These are phyloP conservation scores for Nothobranchius furzeri DNA, from an alignment of 2,113 vertebrate species.

Conservation along the genomic window DNA sequence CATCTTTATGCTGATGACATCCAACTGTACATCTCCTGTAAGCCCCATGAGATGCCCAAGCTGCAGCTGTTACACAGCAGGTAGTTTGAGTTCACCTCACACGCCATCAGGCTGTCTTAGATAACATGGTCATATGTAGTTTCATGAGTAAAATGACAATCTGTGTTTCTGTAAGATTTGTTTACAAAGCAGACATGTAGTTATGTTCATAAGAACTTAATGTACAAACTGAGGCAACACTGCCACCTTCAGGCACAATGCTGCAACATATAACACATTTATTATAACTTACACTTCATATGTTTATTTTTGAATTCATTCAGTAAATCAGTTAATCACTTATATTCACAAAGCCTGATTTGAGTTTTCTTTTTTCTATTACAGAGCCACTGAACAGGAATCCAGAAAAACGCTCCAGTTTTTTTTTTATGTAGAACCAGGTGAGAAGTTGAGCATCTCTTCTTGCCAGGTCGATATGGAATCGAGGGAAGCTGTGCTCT, in stretches of 20 bases:
- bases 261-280: neutral
- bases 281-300: neutral
- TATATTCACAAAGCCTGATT: too few relatives aligned
- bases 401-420: too few relatives aligned
- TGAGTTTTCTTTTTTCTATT: too few relatives aligned
- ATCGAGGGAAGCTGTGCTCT: slow-evolving; percentile 30
- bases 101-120: slow-evolving; percentile 46
- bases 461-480: slow-evolving; percentile 27
- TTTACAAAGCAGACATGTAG: slow-evolving; percentile 32
- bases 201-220: neutral
- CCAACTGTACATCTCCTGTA: too few relatives aligned
- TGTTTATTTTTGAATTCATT: neutral
- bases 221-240: slow-evolving; percentile 55
- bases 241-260: slow-evolving; percentile 68
- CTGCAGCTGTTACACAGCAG: too few relatives aligned
- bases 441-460: slow-evolving; percentile 26
- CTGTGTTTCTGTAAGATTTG: slow-evolving; percentile 8
- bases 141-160: slow-evolving; percentile 16
- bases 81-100: slow-evolving; percentile 25
- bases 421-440: slow-evolving; percentile 38
- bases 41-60: too few relatives aligned
- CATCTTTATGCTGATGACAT: too few relatives aligned
- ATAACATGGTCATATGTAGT: slow-evolving; percentile 1
- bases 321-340: neutral
- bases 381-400: too few relatives aligned